Percentiles rank a stretch among this genome's conserved stretches.
Conservation (phyloP, 2,113 vertebrate genomes). For the Grammomys surdaster region DNA sequence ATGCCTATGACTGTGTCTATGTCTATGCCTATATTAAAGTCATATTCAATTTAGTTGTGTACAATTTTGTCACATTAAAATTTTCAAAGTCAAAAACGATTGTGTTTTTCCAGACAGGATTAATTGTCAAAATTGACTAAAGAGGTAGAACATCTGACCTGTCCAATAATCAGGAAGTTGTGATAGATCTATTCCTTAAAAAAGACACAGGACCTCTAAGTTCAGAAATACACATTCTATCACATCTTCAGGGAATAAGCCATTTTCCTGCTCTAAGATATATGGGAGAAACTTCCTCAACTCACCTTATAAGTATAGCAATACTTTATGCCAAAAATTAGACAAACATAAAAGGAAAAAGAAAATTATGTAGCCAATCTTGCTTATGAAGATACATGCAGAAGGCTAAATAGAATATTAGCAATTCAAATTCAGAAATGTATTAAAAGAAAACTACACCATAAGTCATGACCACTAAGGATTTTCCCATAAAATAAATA, state of each 20-base stretch:
- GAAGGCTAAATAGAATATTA: slow-evolving; percentile 57
- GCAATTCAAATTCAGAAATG: slow-evolving; percentile 26
- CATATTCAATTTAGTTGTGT: background rate
- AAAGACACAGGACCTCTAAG: background rate
- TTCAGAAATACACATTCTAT: slow-evolving; percentile 47
- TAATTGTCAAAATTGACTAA: slow-evolving; percentile 31
- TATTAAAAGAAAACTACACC: slow-evolving; percentile 55
- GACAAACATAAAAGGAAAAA: slow-evolving; percentile 16
- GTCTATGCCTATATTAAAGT: background rate
- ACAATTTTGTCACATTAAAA: slow-evolving; percentile 34
- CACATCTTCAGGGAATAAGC: background rate
- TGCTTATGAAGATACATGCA: slow-evolving; percentile 26
- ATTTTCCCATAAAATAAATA: slow-evolving; percentile 43
- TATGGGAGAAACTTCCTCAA: background rate
- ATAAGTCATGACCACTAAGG: slow-evolving; percentile 19
- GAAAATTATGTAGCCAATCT: slow-evolving; percentile 15
- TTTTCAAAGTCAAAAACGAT: background rate
- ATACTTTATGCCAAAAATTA: slow-evolving; percentile 36
- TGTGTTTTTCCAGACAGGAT: background rate
- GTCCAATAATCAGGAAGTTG: background rate
- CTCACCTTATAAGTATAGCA: background rate
- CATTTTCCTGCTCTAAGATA: background rate
- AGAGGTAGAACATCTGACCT: background rate
- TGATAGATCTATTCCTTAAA: background rate
- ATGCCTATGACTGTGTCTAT: background rate